A percentile compares a stretch with the other conserved stretches of the same genome.
phyloP scores from a whole-genome alignment of 2,797 vertebrate species.

The Nyctalus aviator region DNA sequence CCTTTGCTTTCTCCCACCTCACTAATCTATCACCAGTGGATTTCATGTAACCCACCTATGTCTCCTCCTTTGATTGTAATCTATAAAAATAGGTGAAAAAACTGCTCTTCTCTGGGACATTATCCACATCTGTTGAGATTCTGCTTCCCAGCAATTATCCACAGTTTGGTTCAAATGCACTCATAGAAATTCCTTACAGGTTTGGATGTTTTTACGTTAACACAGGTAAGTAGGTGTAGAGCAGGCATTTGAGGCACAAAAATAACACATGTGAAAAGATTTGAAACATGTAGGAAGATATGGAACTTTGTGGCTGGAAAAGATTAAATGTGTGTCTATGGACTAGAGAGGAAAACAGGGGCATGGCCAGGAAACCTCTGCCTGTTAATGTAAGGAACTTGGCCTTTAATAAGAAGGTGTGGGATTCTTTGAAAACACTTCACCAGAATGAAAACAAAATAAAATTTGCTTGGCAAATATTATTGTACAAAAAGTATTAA shows the following conservation, averaged over 20 bases:
- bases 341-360: neutral
- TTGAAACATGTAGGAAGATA: neutral
- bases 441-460: neutral
- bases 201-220: too few species aligned
- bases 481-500: neutral
- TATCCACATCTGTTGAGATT: too few species aligned
- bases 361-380: neutral
- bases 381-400: neutral
- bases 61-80: too few species aligned
- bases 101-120: too few species aligned
- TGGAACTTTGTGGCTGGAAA: neutral
- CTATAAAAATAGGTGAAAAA: too few species aligned
- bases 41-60: too few species aligned
- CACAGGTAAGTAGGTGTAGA: neutral
- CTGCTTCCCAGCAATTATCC: too few species aligned
- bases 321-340: neutral
- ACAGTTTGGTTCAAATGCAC: too few species aligned
- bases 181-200: too few species aligned
- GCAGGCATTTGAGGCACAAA: neutral
- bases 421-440: constrained; percentile 30
- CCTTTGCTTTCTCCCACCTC: too few species aligned
- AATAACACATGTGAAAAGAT: neutral
- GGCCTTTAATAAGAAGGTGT: neutral
- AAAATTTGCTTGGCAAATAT: constrained; percentile 31
- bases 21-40: too few species aligned